phyloP scores from a whole-genome alignment of 2,113 vertebrate species.

The Antechinus flavipes region DNA sequence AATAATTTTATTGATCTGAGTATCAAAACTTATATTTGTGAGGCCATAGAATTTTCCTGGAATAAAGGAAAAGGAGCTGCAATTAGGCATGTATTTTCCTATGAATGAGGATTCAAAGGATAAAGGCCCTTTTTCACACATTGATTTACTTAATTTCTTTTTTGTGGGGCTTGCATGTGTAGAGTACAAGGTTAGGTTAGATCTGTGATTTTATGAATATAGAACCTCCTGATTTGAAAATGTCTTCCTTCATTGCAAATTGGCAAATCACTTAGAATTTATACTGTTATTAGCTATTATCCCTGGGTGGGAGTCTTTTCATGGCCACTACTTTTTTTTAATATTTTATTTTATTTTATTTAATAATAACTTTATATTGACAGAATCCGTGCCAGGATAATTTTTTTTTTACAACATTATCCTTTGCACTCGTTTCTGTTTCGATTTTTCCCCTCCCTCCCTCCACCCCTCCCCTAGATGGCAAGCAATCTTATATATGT shows the following conservation, averaged over 20 bases:
- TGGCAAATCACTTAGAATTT: background rate
- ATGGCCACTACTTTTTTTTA: too few relatives aligned
- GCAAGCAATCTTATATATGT: too few relatives aligned
- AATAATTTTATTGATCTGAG: background rate
- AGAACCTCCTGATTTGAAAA: background rate
- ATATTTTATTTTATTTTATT: too few relatives aligned
- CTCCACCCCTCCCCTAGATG: too few relatives aligned
- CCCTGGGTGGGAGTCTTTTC: too few relatives aligned
- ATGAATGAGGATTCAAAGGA: background rate
- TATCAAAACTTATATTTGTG: background rate
- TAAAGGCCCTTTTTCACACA: background rate
- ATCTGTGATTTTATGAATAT: background rate
- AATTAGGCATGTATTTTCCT: background rate
- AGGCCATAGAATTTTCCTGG: background rate
- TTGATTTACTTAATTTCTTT: background rate
- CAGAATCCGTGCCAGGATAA: too few relatives aligned
- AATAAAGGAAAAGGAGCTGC: constrained; percentile 5
- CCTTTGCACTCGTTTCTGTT: too few relatives aligned
- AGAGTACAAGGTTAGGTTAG: background rate
- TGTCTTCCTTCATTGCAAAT: background rate
- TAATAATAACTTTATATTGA: too few relatives aligned
- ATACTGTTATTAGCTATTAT: too few relatives aligned
- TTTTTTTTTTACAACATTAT: too few relatives aligned
- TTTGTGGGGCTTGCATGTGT: background rate
- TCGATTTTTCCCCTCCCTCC: too few relatives aligned